phyloP scores from a whole-genome alignment of 64 coral and sea anemone species.

The Exaiptasia diaphana region DNA sequence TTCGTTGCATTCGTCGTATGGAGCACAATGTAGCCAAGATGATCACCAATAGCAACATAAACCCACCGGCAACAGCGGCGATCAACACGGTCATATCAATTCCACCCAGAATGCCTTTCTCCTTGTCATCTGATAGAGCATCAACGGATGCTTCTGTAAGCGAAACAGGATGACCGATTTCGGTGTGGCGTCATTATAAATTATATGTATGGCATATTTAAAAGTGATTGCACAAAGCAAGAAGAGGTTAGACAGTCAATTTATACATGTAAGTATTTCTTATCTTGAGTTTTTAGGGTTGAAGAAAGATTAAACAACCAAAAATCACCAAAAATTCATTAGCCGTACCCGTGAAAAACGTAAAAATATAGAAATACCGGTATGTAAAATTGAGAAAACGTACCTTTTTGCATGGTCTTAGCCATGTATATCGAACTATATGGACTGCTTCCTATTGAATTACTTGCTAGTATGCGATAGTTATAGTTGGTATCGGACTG shows the following conservation, averaged over 20 bases:
- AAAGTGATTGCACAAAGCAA: no score
- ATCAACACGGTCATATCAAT: constrained; percentile 56
- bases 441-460: constrained; percentile 57
- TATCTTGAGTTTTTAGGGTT: no score
- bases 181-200: neutral
- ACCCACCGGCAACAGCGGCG: constrained; percentile 70
- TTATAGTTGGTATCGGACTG: constrained; percentile 65
- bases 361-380: no score
- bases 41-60: constrained; percentile 55
- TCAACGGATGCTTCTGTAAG: constrained; percentile 44
- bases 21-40: constrained; percentile 70
- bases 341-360: no score
- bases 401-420: constrained; percentile 61
- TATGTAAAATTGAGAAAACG: neutral
- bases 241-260: no score
- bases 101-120: constrained; percentile 4
- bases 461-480: constrained; percentile 75
- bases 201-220: no score
- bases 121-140: constrained; percentile 6
- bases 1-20: constrained; percentile 78
- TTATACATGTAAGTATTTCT: no score
- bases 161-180: neutral
- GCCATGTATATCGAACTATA: constrained; percentile 50
- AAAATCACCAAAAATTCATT: no score
- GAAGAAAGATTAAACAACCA: no score